Evolutionary conservation across 2,113 vertebrate species (phyloP).

Genomic region (Bubo blakistoni): DNA sequence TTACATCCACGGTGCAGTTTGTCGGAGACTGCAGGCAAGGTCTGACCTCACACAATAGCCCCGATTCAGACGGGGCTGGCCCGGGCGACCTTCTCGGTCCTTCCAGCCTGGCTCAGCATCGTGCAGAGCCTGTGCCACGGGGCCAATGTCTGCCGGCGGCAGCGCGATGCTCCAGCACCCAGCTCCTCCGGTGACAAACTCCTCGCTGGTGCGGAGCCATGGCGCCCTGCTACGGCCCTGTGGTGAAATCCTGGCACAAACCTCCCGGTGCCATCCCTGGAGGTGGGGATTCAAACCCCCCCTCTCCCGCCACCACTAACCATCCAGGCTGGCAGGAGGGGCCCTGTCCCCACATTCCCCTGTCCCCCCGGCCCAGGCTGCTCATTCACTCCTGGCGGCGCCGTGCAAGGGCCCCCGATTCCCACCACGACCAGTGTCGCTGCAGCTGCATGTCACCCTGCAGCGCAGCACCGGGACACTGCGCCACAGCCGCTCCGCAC

Average conservation of each 20-base stretch:
- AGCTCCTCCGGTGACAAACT: not conserved
- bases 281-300: not conserved
- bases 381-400: accelerated
- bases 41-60: not conserved
- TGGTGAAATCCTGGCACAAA: not conserved
- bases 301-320: accelerated
- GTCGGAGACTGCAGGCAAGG: not conserved
- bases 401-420: not conserved
- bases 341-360: too few relatives aligned
- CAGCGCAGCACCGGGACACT: not conserved
- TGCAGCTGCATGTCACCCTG: not conserved
- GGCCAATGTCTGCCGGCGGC: too few relatives aligned
- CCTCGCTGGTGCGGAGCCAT: not conserved
- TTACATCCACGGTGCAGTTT: not conserved
- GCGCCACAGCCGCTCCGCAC: not conserved
- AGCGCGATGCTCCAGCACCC: not conserved
- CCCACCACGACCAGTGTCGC: not conserved
- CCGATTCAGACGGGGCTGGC: accelerated
- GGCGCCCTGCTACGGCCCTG: accelerated
- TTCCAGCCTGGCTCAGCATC: not conserved
- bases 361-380: not conserved
- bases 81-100: not conserved
- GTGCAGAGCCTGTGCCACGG: too few relatives aligned
- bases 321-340: accelerated
- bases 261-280: not conserved